Conservation (phyloP, 2,888 invertebrate species). For the Tetranychus truncatus region DNA sequence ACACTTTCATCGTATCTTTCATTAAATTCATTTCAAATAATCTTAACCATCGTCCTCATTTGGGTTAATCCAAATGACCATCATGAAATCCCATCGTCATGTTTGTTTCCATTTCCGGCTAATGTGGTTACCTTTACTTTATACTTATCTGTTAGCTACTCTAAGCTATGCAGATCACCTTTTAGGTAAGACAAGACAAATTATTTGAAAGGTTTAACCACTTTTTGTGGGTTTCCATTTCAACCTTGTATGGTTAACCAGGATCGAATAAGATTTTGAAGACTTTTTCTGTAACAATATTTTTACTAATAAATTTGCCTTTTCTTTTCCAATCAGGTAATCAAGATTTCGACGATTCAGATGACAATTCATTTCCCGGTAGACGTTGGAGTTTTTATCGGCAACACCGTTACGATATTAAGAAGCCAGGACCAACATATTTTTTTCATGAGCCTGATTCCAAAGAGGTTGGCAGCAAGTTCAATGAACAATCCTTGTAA, state of each 20-base stretch:
- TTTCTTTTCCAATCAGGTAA: neutral
- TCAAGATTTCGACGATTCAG: conserved; percentile 17
- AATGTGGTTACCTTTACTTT: neutral
- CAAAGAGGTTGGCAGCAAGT: conserved; percentile 15
- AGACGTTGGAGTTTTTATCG: conserved; percentile 47
- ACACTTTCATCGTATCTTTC: neutral
- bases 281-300: no score
- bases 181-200: neutral
- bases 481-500: no score
- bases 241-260: no score
- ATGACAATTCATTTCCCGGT: conserved; percentile 16
- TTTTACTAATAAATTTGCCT: neutral
- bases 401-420: conserved; percentile 72
- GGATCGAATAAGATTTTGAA: no score
- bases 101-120: neutral
- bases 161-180: neutral
- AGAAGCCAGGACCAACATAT: conserved; percentile 77
- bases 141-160: neutral
- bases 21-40: no score
- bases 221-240: no score
- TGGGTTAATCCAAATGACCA: neutral
- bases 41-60: neutral
- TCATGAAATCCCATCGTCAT: neutral
- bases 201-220: neutral
- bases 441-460: conserved; percentile 42